Evolutionary conservation across 2,888 invertebrate species (phyloP).

Genomic region (Acleris literana): DNA sequence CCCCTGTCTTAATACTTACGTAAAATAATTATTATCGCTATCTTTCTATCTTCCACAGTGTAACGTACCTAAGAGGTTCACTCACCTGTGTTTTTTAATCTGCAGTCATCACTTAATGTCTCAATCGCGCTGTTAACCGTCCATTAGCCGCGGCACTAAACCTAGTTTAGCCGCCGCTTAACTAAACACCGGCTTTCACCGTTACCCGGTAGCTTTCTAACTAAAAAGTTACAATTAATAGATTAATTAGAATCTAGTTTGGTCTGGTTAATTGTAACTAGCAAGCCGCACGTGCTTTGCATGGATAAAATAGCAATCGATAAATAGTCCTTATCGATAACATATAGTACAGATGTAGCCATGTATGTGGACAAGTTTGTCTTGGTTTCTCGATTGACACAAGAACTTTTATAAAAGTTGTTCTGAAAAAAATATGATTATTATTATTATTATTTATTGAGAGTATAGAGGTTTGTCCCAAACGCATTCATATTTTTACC

Average conservation of each 20-base stretch:
- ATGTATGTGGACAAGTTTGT: too few relatives aligned
- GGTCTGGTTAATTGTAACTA: not conserved
- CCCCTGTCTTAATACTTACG: too few relatives aligned
- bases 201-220: conserved; percentile 13
- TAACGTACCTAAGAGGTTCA: not conserved
- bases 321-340: too few relatives aligned
- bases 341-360: too few relatives aligned
- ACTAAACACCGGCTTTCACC: conserved; percentile 23
- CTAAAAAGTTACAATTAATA: conserved; percentile 10
- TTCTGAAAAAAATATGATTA: too few relatives aligned
- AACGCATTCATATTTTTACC: too few relatives aligned
- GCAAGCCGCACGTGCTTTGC: too few relatives aligned
- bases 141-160: conserved; percentile 21
- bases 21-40: not conserved
- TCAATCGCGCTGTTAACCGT: conserved; percentile 14
- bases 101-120: conserved; percentile 14
- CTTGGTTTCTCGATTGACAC: too few relatives aligned
- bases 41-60: not conserved
- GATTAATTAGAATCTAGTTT: conserved; percentile 6
- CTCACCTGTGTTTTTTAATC: conserved; percentile 6
- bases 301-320: too few relatives aligned
- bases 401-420: too few relatives aligned
- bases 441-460: too few relatives aligned
- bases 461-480: too few relatives aligned
- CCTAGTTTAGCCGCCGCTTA: conserved; percentile 25